Conservation (phyloP, 2,888 invertebrate species). For the Eustalomyia histrio region DNA sequence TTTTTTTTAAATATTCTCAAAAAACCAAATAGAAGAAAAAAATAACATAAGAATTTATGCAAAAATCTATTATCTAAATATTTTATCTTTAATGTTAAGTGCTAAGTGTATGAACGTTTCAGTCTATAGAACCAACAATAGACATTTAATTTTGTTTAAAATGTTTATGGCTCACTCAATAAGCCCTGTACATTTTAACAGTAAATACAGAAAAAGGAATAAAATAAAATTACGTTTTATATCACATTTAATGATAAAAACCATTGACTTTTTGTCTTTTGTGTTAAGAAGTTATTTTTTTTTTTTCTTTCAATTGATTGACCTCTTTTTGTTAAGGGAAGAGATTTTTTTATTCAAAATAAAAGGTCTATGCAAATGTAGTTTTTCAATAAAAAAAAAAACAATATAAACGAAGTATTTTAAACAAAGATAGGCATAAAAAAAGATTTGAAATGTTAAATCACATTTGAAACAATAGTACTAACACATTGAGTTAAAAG, state of each 20-base stretch:
- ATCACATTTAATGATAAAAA: slow-evolving; percentile 36
- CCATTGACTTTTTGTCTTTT: slow-evolving; percentile 38
- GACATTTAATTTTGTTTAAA: slow-evolving; percentile 50
- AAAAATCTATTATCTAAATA: slow-evolving; percentile 1
- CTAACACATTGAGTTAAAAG: not conserved
- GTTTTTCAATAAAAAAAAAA: slow-evolving; percentile 33
- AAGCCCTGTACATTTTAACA: not conserved
- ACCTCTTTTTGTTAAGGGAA: slow-evolving; percentile 16
- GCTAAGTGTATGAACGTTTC: not conserved
- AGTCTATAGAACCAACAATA: slow-evolving; percentile 13
- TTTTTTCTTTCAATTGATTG: slow-evolving; percentile 33
- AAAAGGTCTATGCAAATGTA: slow-evolving; percentile 42
- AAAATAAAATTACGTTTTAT: slow-evolving; percentile 7
- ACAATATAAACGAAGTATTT: slow-evolving; percentile 23
- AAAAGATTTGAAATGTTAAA: slow-evolving; percentile 16
- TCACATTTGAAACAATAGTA: slow-evolving; percentile 27
- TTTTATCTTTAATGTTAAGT: not conserved
- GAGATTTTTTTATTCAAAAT: not conserved
- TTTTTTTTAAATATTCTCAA: too few relatives aligned
- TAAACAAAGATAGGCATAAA: not conserved
- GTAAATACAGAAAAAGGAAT: slow-evolving; percentile 13
- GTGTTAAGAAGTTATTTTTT: not conserved
- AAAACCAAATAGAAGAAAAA: not conserved
- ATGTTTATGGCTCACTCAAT: slow-evolving; percentile 22
- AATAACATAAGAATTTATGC: not conserved